phyloP scores from a whole-genome alignment of 1,140 invertebrate species.

The Fragariocoptes setiger region DNA sequence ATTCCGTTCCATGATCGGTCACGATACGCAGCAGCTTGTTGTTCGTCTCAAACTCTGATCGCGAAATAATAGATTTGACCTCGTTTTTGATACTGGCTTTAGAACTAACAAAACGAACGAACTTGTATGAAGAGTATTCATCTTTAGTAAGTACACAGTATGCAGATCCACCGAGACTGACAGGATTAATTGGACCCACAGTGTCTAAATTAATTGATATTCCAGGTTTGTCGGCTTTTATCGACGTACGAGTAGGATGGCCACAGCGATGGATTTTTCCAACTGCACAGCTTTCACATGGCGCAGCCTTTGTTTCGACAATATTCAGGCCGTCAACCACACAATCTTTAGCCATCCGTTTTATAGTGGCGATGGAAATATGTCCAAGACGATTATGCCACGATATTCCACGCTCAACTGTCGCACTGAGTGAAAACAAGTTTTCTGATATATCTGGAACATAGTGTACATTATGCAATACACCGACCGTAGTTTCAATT shows the following conservation, averaged over 20 bases:
- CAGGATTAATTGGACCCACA: not conserved
- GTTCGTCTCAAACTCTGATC: not conserved
- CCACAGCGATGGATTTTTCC: not conserved
- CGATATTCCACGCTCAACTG: not conserved
- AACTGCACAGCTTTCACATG: not conserved
- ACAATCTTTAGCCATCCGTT: not conserved
- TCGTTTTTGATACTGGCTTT: not conserved
- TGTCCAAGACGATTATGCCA: not conserved
- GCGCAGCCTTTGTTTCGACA: not conserved
- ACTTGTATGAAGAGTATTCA: not conserved
- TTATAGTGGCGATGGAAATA: not conserved
- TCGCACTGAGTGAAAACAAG: not conserved
- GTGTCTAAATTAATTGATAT: slow-evolving; percentile 2
- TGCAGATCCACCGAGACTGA: not conserved
- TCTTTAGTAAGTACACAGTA: slow-evolving; percentile 6
- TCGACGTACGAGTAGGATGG: not conserved
- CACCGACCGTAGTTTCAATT: not conserved
- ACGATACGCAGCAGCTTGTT: not conserved
- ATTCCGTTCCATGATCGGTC: not conserved
- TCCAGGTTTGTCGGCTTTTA: not conserved
- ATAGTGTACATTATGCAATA: slow-evolving; percentile 2
- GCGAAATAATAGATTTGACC: not conserved
- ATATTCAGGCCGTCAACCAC: not conserved
- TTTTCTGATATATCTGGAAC: not conserved
- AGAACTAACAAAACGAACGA: slow-evolving; percentile 1